phyloP scores from a whole-genome alignment of 1,140 invertebrate genomes.

The Heliconius melpomene region DNA sequence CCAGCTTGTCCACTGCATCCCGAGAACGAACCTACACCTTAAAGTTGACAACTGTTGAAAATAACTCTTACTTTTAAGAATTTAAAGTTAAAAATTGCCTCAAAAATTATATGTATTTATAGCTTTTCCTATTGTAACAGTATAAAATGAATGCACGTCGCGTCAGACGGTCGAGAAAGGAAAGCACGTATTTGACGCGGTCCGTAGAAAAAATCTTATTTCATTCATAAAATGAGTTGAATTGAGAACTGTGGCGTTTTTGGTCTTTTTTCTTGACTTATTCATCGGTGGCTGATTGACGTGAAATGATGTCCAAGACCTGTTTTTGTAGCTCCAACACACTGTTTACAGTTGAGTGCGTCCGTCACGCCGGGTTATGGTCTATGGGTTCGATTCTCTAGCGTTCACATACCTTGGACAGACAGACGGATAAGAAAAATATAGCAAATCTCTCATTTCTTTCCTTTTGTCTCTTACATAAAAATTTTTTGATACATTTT shows the following conservation, averaged over 20 bases:
- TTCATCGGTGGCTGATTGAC: slow-evolving; percentile 64
- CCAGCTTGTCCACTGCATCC: slow-evolving; percentile 54
- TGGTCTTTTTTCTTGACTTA: slow-evolving; percentile 49
- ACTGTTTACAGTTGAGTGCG: slow-evolving; percentile 66
- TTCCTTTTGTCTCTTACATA: background rate
- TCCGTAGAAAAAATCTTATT: slow-evolving; percentile 75
- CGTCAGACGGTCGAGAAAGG: slow-evolving; percentile 65
- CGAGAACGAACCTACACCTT: slow-evolving; percentile 52
- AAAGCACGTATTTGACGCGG: slow-evolving; percentile 79
- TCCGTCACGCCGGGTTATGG: slow-evolving; percentile 49
- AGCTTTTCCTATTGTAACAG: slow-evolving; percentile 34
- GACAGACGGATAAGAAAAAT: background rate
- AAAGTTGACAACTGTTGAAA: slow-evolving; percentile 30
- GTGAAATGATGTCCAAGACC: slow-evolving; percentile 73
- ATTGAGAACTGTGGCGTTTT: slow-evolving; percentile 65
- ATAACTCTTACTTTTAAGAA: slow-evolving; percentile 15
- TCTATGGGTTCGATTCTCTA: background rate
- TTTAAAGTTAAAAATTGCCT: slow-evolving; percentile 37
- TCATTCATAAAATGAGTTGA: slow-evolving; percentile 79
- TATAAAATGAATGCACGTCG: slow-evolving; percentile 77
- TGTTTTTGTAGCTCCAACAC: slow-evolving; percentile 68
- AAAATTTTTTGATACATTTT: too few relatives aligned
- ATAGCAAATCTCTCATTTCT: background rate
- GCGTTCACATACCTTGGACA: slow-evolving; percentile 25
- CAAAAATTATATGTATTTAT: background rate